Evolutionary conservation across 2,113 vertebrate genomes (phyloP).

Genomic region (Symphodus melops): DNA sequence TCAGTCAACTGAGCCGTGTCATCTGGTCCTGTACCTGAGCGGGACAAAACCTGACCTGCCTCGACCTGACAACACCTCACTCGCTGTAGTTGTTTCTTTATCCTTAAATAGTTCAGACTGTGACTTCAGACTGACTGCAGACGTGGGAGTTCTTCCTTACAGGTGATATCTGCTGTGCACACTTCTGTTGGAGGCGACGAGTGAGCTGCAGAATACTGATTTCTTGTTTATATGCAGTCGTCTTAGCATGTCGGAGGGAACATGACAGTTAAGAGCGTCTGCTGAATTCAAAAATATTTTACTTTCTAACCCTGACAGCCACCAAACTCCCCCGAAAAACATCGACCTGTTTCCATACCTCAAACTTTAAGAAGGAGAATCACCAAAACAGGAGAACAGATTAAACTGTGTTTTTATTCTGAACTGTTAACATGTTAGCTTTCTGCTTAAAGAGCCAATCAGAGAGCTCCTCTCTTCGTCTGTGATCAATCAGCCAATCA

Average conservation of each 20-base stretch:
- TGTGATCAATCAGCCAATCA: no score
- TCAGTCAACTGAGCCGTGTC: conserved; percentile 38
- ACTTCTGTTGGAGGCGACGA: conserved; percentile 32
- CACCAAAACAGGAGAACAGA: no score
- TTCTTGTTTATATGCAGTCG: conserved; percentile 64
- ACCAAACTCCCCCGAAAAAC: neutral
- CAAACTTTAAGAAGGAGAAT: no score
- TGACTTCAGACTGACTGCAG: conserved; percentile 32
- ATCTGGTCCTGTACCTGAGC: conserved; percentile 20
- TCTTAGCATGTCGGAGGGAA: conserved; percentile 49
- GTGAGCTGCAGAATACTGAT: conserved; percentile 68
- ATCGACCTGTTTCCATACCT: no score
- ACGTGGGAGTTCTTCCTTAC: conserved; percentile 22
- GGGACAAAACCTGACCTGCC: conserved; percentile 12
- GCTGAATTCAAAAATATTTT: conserved; percentile 61
- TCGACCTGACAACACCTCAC: conserved; percentile 44
- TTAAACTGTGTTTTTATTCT: no score
- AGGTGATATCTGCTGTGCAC: conserved; percentile 54
- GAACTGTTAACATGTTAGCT: no score
- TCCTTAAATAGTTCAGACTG: conserved; percentile 38
- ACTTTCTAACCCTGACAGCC: conserved; percentile 2
- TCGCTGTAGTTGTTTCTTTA: neutral
- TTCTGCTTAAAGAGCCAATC: no score
- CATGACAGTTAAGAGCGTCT: conserved; percentile 58
- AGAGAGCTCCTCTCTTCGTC: no score